Evolutionary conservation across 2,113 vertebrate species (phyloP).

Genomic region (Phrynosoma platyrhinos): DNA sequence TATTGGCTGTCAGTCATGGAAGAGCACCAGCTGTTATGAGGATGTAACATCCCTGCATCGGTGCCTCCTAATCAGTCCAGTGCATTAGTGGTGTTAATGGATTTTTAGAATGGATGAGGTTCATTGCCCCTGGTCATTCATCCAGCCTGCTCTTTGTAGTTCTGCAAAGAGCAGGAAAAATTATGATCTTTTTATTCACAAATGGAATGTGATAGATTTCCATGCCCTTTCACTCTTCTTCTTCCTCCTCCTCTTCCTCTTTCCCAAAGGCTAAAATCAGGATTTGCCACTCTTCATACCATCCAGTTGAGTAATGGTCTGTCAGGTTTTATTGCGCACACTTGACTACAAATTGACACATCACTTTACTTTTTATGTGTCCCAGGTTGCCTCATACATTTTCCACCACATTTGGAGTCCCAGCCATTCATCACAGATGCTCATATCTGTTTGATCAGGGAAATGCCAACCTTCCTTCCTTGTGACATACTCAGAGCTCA

Average conservation of each 20-base stretch:
- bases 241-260: background rate
- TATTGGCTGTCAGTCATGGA: slow-evolving; percentile 1
- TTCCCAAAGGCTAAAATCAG: background rate
- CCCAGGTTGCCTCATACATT: background rate
- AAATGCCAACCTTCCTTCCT: background rate
- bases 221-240: background rate
- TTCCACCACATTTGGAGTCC: accelerated
- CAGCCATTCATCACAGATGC: background rate
- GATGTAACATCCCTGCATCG: background rate
- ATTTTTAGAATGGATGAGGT: slow-evolving; percentile 21
- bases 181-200: background rate
- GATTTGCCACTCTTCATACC: background rate
- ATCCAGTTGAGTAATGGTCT: slow-evolving; percentile 17
- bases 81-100: background rate
- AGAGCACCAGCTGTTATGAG: background rate
- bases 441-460: background rate
- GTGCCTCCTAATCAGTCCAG: background rate
- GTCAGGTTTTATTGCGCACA: slow-evolving; percentile 18
- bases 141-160: background rate
- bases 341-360: background rate
- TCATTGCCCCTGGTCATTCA: slow-evolving; percentile 15
- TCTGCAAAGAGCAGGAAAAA: background rate
- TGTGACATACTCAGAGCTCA: accelerated
- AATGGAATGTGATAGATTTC: slow-evolving; percentile 1
- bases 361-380: background rate